Conservation (phyloP, 2,888 invertebrate species). For the Eupithecia abbreviata region DNA sequence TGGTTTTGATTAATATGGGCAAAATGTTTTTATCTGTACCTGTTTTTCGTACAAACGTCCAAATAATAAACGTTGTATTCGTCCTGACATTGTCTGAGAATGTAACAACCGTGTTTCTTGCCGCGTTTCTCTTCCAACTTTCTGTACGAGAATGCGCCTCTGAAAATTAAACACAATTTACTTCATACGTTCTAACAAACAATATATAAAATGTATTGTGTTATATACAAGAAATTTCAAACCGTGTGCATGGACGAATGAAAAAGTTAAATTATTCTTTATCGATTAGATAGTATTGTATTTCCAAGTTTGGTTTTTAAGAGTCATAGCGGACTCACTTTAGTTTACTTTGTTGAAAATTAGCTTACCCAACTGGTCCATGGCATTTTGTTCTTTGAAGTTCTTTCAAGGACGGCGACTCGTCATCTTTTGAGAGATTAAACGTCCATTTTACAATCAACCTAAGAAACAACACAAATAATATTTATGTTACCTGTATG, state of each 20-base stretch:
- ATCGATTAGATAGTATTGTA: not conserved
- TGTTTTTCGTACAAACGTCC: constrained; percentile 90
- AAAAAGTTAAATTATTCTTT: not conserved
- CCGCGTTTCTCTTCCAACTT: constrained; percentile 91
- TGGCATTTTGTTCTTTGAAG: constrained; percentile 91
- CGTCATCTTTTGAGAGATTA: constrained; percentile 92
- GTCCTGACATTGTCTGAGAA: constrained; percentile 91
- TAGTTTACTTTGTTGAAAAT: not conserved
- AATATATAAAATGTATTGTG: not conserved
- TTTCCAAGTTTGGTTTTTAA: not conserved
- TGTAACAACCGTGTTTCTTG: constrained; percentile 90
- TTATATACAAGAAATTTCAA: too few species aligned
- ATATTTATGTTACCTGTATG: too few species aligned
- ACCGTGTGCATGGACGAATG: too few species aligned
- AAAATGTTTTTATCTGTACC: constrained; percentile 65
- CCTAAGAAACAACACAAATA: constrained; percentile 63
- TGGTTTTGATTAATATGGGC: not conserved
- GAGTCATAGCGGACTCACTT: not conserved
- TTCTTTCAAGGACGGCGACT: constrained; percentile 90
- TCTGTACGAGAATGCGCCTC: constrained; percentile 92
- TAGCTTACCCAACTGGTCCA: constrained; percentile 92
- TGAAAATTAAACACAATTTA: constrained; percentile 60
- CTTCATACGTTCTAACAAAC: not conserved
- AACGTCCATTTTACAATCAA: constrained; percentile 95
- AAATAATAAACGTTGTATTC: constrained; percentile 91